These are phyloP conservation scores for Drosophila ananassae DNA, from an alignment of 1,140 invertebrate species.

Conservation along the genomic window DNA sequence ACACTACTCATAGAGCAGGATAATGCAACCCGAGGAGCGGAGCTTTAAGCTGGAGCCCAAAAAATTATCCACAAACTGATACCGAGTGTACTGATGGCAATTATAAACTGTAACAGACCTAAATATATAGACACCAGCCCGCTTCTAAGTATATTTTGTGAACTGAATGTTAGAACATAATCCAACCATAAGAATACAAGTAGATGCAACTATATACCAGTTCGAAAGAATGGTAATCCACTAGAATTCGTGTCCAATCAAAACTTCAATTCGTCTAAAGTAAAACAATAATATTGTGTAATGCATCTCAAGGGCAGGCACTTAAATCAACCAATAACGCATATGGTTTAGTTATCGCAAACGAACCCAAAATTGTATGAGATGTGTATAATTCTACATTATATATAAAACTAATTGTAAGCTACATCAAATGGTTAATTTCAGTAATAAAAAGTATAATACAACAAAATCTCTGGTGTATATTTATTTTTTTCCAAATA, in stretches of 20 bases:
- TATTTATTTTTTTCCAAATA: background rate
- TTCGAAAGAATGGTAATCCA: constrained; percentile 17
- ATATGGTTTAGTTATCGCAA: constrained; percentile 38
- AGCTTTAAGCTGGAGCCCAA: constrained; percentile 29
- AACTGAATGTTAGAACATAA: constrained; percentile 48
- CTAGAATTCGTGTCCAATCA: constrained; percentile 74
- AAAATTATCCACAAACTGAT: constrained; percentile 28
- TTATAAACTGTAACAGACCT: constrained; percentile 26
- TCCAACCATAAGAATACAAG: constrained; percentile 42
- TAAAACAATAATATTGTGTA: constrained; percentile 63
- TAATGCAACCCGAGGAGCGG: constrained; percentile 20
- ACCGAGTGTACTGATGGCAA: constrained; percentile 49
- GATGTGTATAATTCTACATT: constrained; percentile 57
- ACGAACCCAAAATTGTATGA: constrained; percentile 39
- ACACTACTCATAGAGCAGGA: constrained; percentile 16
- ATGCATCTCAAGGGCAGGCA: background rate
- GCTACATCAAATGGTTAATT: constrained; percentile 77
- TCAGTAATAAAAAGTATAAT: constrained; percentile 75
- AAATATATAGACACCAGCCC: constrained; percentile 26
- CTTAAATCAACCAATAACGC: constrained; percentile 13
- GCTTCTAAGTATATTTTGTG: constrained; percentile 52
- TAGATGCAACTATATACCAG: constrained; percentile 15
- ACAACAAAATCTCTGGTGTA: constrained; percentile 44
- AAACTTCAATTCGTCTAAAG: constrained; percentile 77
- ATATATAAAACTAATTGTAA: constrained; percentile 67